Evolutionary conservation across 2,797 vertebrate genomes (phyloP).

Genomic region (Trematomus bernacchii): DNA sequence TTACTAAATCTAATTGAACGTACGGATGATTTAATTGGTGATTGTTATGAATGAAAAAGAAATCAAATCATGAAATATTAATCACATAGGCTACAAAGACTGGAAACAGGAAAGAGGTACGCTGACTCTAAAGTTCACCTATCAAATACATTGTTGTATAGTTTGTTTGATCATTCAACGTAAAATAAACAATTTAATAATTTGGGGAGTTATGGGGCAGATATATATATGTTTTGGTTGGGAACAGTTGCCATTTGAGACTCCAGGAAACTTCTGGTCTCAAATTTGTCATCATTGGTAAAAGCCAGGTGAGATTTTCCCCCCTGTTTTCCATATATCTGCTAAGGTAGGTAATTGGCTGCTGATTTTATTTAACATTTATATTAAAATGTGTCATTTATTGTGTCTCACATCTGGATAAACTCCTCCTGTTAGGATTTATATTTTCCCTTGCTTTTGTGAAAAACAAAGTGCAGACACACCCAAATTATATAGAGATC

Average conservation of each 20-base stretch:
- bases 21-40: no score
- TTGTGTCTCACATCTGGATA: neutral
- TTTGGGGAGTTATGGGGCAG: neutral
- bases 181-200: no score
- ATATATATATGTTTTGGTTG: neutral
- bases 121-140: no score
- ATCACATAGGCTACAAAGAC: no score
- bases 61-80: no score
- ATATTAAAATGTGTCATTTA: neutral
- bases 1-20: no score
- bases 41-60: no score
- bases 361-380: neutral
- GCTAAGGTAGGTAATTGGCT: neutral
- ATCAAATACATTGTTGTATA: no score
- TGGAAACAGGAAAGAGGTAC: no score
- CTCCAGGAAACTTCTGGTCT: neutral
- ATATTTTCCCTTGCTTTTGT: neutral
- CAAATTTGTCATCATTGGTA: no score
- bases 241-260: neutral
- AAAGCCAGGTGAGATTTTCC: neutral
- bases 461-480: neutral
- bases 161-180: no score
- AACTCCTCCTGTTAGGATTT: neutral
- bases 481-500: conserved; percentile 3
- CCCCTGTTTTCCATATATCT: neutral